These are phyloP conservation scores for Pipistrellus kuhlii DNA, from an alignment of 2,797 vertebrate species.

Conservation along the genomic window DNA sequence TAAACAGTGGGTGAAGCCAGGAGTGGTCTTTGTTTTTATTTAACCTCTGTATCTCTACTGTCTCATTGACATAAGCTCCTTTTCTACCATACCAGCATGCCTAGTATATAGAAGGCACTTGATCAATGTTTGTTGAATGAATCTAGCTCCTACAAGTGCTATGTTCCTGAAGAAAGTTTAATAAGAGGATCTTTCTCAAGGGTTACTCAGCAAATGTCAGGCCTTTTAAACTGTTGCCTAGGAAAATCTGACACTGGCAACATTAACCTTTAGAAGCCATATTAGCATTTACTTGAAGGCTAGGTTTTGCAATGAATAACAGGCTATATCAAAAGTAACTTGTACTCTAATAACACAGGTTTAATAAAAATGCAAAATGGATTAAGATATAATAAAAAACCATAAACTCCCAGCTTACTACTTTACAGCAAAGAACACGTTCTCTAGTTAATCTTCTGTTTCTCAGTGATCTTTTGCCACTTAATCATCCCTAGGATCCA, in stretches of 20 bases:
- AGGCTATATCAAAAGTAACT: slow-evolving; percentile 62
- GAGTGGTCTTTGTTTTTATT: neutral
- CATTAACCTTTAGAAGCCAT: slow-evolving; percentile 77
- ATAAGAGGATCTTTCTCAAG: slow-evolving; percentile 66
- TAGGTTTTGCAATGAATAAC: slow-evolving; percentile 63
- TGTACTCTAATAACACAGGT: slow-evolving; percentile 53
- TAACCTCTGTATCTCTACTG: neutral
- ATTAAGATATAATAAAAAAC: slow-evolving; percentile 27
- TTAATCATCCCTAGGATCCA: slow-evolving; percentile 39
- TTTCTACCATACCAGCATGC: neutral
- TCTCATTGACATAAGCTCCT: neutral
- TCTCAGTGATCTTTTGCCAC: slow-evolving; percentile 26
- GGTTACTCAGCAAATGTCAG: slow-evolving; percentile 78
- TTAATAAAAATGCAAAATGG: slow-evolving; percentile 74
- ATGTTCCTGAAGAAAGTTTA: slow-evolving; percentile 61
- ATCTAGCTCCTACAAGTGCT: neutral
- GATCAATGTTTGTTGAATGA: neutral
- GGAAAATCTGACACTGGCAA: slow-evolving; percentile 71
- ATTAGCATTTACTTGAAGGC: slow-evolving; percentile 78
- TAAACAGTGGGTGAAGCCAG: neutral
- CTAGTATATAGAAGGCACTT: neutral
- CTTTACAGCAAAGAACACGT: slow-evolving; percentile 48
- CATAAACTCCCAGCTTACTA: slow-evolving; percentile 54
- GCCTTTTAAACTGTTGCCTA: slow-evolving; percentile 72
- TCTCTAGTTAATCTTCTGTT: slow-evolving; percentile 58